Evolutionary conservation across 2,888 invertebrate species (phyloP), one percentile per base, ranked within the genome.

Genomic region (Archips crataeganus): DNA sequence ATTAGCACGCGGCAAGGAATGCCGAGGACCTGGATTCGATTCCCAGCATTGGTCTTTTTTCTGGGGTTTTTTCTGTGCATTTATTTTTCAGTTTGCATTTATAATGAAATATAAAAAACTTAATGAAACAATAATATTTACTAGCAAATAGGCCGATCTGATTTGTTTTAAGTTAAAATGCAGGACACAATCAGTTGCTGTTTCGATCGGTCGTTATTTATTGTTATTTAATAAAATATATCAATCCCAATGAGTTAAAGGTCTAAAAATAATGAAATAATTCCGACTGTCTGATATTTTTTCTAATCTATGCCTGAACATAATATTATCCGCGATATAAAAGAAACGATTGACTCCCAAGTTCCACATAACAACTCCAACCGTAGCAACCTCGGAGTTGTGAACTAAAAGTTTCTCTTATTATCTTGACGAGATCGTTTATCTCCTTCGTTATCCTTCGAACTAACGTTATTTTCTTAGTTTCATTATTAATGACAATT

Each of bases 381-480:
- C 57, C 60, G 39, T 59, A 23, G 49, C 49, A 67, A 45, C 47
- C 62, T 62, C 67, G 15, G 11, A 72, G 72, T 63, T 72, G 23
- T 61, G 54, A 62, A 71, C 66, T 61, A 68, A 71, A 68, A 71
- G 42, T 72, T 72, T 8, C 36, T 11, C 67, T 68, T 57, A 67
- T 72, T 72, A 72, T 72, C 68, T 8, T 49, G 63, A 67, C 62
- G 34, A 51, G 49, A 68, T 72, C 67, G 62, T 68, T 67, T 62
- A 67, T 72, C 67, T 59, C 47, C 63, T 64, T 57, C 57, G 57
- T 70, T 57, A 57, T 70, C 13, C 39, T 70, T 32, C 15, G 34
- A 64, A 57, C 57, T 63, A 70, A 70, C 36, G 64, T 36, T 70
- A 70, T 64, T 70, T 70, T 57, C 57, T 11, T 36, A 64, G 70